Conservation (phyloP, 2,113 vertebrate genomes). For the Paramormyrops kingsleyae region DNA sequence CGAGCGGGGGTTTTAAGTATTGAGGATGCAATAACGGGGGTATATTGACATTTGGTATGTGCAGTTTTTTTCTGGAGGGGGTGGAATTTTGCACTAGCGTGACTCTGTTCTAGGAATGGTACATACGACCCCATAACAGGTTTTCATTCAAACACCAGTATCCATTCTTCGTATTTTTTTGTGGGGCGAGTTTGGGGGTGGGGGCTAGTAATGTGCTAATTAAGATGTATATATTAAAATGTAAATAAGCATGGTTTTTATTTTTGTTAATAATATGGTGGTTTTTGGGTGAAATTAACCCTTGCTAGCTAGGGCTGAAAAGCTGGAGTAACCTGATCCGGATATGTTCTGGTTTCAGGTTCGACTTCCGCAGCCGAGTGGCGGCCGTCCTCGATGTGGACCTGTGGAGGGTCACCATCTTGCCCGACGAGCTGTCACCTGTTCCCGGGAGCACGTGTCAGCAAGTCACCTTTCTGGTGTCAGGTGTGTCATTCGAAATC, state of each 20-base stretch:
- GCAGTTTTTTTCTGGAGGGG: background rate
- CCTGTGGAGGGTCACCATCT: slow-evolving; percentile 50
- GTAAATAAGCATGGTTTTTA: background rate
- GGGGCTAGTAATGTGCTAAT: background rate
- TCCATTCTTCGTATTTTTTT: background rate
- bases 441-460: slow-evolving; percentile 39
- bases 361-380: slow-evolving; percentile 57
- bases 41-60: background rate
- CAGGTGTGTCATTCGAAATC: slow-evolving; percentile 43
- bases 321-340: background rate
- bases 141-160: background rate
- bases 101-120: background rate
- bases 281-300: background rate
- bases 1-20: background rate
- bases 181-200: background rate
- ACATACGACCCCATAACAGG: background rate
- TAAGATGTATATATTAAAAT: background rate
- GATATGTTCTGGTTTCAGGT: slow-evolving; percentile 40
- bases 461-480: slow-evolving; percentile 50
- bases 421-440: slow-evolving; percentile 38
- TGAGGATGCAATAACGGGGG: background rate
- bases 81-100: background rate
- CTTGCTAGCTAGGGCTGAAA: background rate
- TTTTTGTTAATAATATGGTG: background rate
- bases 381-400: slow-evolving; percentile 41